phyloP scores from a whole-genome alignment of 2,888 invertebrate species.

The Hemithea aestivaria region DNA sequence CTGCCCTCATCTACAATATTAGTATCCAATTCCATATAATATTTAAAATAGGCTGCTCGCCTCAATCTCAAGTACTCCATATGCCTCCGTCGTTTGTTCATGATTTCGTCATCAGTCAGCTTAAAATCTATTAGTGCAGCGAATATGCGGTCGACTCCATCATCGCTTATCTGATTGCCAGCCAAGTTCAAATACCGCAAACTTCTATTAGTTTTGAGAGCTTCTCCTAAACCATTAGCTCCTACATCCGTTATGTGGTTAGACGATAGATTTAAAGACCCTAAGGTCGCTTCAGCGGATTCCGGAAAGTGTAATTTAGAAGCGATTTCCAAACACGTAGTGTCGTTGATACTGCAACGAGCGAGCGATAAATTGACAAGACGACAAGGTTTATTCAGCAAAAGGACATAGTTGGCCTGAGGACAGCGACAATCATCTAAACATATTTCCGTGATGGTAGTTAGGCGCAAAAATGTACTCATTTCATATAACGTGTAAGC shows the following conservation, averaged over 20 bases:
- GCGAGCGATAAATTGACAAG: slow-evolving; percentile 43
- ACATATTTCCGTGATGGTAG: slow-evolving; percentile 44
- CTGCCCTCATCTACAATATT: slow-evolving; percentile 26
- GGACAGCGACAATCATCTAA: slow-evolving; percentile 41
- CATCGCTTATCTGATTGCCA: slow-evolving; percentile 47
- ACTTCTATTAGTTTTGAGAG: slow-evolving; percentile 50
- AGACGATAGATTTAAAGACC: slow-evolving; percentile 49
- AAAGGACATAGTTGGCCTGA: slow-evolving; percentile 37
- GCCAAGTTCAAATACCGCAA: slow-evolving; percentile 57
- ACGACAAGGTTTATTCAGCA: slow-evolving; percentile 32
- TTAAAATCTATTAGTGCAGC: slow-evolving; percentile 43
- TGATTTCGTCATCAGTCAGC: slow-evolving; percentile 39
- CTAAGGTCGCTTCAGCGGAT: slow-evolving; percentile 38
- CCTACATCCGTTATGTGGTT: slow-evolving; percentile 57
- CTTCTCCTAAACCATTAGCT: slow-evolving; percentile 41
- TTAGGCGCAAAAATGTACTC: slow-evolving; percentile 36
- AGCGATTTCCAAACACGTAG: slow-evolving; percentile 38
- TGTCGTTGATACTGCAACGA: slow-evolving; percentile 47
- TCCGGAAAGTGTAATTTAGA: slow-evolving; percentile 30
- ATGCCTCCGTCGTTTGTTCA: slow-evolving; percentile 28
- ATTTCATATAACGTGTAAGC: slow-evolving; percentile 42
- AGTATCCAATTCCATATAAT: slow-evolving; percentile 16
- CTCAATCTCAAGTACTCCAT: slow-evolving; percentile 29
- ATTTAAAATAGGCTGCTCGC: slow-evolving; percentile 18
- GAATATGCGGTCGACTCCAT: slow-evolving; percentile 44